A percentile compares a stretch with the other conserved stretches of the same genome.
Evolutionary conservation across 2,888 invertebrate species (phyloP).

Genomic region (Carpatolechia fugitivella): DNA sequence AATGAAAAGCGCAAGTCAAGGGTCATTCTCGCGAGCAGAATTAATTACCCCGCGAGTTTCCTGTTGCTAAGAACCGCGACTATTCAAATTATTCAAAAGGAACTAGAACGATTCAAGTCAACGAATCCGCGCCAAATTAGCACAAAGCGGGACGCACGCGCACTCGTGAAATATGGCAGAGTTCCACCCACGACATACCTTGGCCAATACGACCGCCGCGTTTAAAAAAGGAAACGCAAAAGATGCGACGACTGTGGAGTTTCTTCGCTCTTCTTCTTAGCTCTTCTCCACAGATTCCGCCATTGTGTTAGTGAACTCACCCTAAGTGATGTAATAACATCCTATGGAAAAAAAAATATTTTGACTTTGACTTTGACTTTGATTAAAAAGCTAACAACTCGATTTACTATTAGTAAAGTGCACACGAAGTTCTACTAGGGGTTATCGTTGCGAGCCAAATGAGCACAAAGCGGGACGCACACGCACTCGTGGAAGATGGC

Average conservation of each 20-base stretch:
- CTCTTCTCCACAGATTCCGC: too few species aligned
- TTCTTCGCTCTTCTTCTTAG: too few species aligned
- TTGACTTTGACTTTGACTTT: too few species aligned
- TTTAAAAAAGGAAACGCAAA: conserved; percentile 17
- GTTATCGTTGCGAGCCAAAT: too few species aligned
- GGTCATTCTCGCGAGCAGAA: background rate
- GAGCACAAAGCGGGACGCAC: conserved; percentile 12
- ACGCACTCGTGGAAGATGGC: conserved; percentile 15
- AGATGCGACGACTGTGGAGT: too few species aligned
- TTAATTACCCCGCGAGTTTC: conserved; percentile 1
- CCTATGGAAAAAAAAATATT: too few species aligned
- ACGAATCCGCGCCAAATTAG: conserved; percentile 10
- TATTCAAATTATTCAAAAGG: conserved; percentile 5
- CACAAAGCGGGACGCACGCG: conserved; percentile 11
- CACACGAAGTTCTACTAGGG: too few species aligned
- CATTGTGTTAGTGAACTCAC: too few species aligned
- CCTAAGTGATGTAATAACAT: too few species aligned
- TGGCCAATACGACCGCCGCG: too few species aligned
- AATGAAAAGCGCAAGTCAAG: background rate
- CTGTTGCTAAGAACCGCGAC: background rate
- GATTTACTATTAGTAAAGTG: too few species aligned
- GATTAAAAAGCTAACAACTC: too few species aligned
- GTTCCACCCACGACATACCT: conserved; percentile 9
- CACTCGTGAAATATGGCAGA: conserved; percentile 18
- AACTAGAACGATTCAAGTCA: conserved; percentile 3